Base-by-base conservation (phyloP, 2,888 invertebrate genomes). In the Lagria hirta region DNA sequence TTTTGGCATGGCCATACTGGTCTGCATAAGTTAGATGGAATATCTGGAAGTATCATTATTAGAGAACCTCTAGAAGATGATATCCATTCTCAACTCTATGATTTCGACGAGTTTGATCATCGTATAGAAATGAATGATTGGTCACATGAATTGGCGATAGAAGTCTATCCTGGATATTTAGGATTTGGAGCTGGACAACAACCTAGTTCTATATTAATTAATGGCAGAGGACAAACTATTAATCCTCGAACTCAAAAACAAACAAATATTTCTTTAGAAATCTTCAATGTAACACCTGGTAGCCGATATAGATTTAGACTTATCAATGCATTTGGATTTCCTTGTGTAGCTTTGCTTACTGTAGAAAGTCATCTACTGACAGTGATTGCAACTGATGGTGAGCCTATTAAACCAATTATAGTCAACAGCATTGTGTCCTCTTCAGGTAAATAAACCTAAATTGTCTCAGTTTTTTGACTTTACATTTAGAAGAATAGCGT, bases 1-100 rank as follows among this genome's bases (percentile, higher is more conserved):
- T 93, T 92, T 77, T 93, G 90, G 88, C 93, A 93, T 66, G 85
- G 92, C 6, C 92, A 93, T 68, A 89, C 90, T 8, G 91, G 91
- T 65, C 76, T 91, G 1, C 91, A 92, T 66, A 90, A 91, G 69
- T 79, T 90, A 54, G 91, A 92, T 64, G 91, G 91, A 68, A 76
- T 91, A 24, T 88, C 89, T 63, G 91, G 91, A 43, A 88, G 88
- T 66, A 79, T 92, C 44, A 81, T 90, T 1, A 81, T 92, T 14
- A 82, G 91, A 49, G 88, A 90, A 62, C 85, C 89, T 4, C 88
- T 90, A 1, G 86, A 84, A 28, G 83, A 82, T 54, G 92, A 93
- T 64, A 88, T 90, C 27, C 91, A 91, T 73, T 88, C 86, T 55
- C 80, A 87, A 66, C 73, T 90, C 10, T 93, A 93, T 66, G 92